Evolutionary conservation across 2,797 vertebrate genomes (phyloP), one percentile per base, ranked within the genome.

Genomic region (Crenuchus spilurus): DNA sequence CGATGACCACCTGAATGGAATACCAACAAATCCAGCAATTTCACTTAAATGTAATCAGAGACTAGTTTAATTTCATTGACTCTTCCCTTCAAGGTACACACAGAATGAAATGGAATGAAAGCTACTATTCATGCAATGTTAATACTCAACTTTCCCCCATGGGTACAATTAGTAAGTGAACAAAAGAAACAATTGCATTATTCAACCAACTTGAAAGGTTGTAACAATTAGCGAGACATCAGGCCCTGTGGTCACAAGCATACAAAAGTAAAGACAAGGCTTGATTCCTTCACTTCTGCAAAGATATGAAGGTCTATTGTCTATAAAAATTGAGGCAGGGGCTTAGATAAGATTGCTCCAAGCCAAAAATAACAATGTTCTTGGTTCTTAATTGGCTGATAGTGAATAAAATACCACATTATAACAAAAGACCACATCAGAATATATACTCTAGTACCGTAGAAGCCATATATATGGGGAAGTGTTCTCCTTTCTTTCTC

Each of bases 161-260:
- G 81, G 87, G 86, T 83, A 85, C 82, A 81, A 84, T 89, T 83
- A 87, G 71, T 70, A 72, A 72, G 76, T 79, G 79, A 85, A 85
- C 85, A 85, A 90, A 89, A 87, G 72, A 83, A 90, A 88, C 82
- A 87, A 84, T 79, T 86, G 70, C 82, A 86, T 85, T 85, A 88
- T 85, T 89, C 70, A 85, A 87, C 64, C 78, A 60, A 84, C 82
- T 68, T 85, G 69, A 86, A 88, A 86, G 84, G 76, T 80, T 84
- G 75, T 84, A 84, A 85, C 77, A 84, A 84, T 91, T 84, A 85
- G 79, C 84, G 74, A 82, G 74, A 61, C 70, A 84, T 84, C 61
- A 74, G 78, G 52, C 73, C 77, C 74, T 58, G 71, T 83, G 75
- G 75, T 79, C 82, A 78, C 67, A 77, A 70, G 74, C 74, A 81